These are phyloP conservation scores for Corythucha ciliata DNA, from an alignment of 2,888 invertebrate genomes.

Conservation along the genomic window DNA sequence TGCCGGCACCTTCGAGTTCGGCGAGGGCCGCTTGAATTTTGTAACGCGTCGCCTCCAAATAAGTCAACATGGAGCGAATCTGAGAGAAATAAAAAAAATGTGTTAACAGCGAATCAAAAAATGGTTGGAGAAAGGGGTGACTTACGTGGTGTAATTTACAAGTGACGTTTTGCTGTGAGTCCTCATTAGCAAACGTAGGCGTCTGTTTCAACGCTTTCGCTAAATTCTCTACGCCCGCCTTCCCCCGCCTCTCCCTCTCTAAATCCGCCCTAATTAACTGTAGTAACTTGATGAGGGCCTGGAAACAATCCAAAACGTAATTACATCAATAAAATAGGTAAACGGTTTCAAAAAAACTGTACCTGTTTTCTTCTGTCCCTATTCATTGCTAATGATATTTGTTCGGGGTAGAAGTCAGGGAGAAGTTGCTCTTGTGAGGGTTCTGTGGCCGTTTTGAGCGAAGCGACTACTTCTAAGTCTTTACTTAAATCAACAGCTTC, in stretches of 20 bases:
- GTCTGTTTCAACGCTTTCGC: constrained; percentile 78
- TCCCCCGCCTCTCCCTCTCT: constrained; percentile 80
- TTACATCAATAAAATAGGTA: constrained; percentile 32
- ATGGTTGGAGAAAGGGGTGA: constrained; percentile 29
- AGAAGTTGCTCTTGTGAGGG: constrained; percentile 70
- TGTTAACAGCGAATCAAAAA: background rate
- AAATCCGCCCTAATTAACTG: constrained; percentile 79
- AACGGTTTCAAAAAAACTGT: constrained; percentile 12
- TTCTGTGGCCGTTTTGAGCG: constrained; percentile 60
- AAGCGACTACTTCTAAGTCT: constrained; percentile 54
- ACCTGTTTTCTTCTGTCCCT: constrained; percentile 76
- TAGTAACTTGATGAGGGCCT: constrained; percentile 73
- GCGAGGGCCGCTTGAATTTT: constrained; percentile 76
- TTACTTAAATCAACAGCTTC: constrained; percentile 48
- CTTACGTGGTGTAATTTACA: constrained; percentile 87
- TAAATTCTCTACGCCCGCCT: constrained; percentile 79
- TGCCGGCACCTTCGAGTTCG: constrained; percentile 69
- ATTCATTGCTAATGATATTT: constrained; percentile 87
- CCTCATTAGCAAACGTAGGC: constrained; percentile 75
- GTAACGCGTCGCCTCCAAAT: constrained; percentile 80
- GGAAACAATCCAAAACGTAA: constrained; percentile 26
- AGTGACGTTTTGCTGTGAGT: constrained; percentile 81
- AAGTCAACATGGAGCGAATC: constrained; percentile 88
- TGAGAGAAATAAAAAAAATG: constrained; percentile 42
- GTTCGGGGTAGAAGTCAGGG: constrained; percentile 92